Conservation (phyloP, 2,888 invertebrate genomes). For the Himalopsyche japonica region DNA sequence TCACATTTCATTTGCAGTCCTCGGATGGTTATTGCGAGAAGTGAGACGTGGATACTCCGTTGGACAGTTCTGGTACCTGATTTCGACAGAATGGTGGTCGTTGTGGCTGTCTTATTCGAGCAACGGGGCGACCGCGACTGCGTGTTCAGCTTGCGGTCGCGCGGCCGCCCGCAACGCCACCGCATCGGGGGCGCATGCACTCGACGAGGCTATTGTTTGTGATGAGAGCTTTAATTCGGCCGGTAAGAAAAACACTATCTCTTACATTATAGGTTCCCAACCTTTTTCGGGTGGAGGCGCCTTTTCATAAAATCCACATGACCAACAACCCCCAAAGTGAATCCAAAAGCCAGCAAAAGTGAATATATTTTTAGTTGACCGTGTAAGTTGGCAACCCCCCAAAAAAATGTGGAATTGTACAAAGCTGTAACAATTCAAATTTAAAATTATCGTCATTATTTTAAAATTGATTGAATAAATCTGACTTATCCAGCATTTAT, state of each 20-base stretch:
- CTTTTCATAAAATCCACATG: no score
- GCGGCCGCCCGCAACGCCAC: conserved; percentile 42
- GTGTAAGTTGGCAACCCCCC: no score
- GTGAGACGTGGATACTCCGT: conserved; percentile 73
- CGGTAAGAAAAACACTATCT: conserved; percentile 47
- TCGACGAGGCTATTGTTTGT: conserved; percentile 68
- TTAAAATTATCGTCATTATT: no score
- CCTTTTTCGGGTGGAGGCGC: no score
- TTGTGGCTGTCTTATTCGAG: conserved; percentile 76
- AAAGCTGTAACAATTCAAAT: no score
- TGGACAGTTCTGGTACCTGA: conserved; percentile 89
- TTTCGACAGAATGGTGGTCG: conserved; percentile 86
- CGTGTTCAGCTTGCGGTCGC: conserved; percentile 29
- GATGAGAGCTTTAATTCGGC: conserved; percentile 71
- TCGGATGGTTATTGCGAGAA: conserved; percentile 82
- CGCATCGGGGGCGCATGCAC: conserved; percentile 46
- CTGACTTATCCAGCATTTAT: no score
- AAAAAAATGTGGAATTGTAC: no score
- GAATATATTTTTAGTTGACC: no score
- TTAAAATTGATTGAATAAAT: no score
- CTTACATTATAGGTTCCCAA: no score
- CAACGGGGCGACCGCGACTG: conserved; percentile 41
- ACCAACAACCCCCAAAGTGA: no score
- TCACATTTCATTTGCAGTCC: conserved; percentile 53
- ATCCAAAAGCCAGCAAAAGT: no score